Conservation (phyloP, 1,140 invertebrate genomes). For the Aphelinus atriplicis region DNA sequence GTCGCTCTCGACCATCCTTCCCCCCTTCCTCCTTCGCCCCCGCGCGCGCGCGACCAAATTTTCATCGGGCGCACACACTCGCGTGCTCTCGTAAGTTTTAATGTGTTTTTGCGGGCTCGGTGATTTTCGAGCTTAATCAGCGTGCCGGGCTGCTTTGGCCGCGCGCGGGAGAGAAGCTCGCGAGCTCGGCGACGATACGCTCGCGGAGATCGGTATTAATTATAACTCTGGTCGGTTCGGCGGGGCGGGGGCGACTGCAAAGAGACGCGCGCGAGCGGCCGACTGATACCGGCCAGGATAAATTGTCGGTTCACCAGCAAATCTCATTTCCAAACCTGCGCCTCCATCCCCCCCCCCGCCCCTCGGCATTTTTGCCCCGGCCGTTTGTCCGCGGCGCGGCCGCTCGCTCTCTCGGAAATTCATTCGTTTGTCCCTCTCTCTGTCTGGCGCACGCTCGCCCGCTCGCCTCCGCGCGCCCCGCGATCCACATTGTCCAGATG, state of each 20-base stretch:
- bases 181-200: not conserved
- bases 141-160: constrained; percentile 51
- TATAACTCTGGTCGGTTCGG: constrained; percentile 63
- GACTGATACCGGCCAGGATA: constrained; percentile 61
- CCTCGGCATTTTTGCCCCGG: constrained; percentile 56
- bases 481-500: constrained; percentile 21
- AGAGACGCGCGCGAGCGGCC: constrained; percentile 56
- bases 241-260: constrained; percentile 47
- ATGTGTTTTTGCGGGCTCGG: constrained; percentile 67
- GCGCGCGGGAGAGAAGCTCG: constrained; percentile 26
- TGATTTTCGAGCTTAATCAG: constrained; percentile 66
- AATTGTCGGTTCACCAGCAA: constrained; percentile 67
- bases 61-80: constrained; percentile 51
- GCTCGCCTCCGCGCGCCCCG: constrained; percentile 1
- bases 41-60: constrained; percentile 59
- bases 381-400: constrained; percentile 52
- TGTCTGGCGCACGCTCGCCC: constrained; percentile 1
- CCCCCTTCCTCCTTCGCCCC: constrained; percentile 52
- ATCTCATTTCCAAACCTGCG: constrained; percentile 63
- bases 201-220: constrained; percentile 59
- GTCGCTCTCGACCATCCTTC: constrained; percentile 44
- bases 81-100: constrained; percentile 66
- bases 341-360: constrained; percentile 45
- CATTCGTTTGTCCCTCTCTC: constrained; percentile 27
- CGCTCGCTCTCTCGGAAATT: constrained; percentile 17